Evolutionary conservation across 2,113 vertebrate genomes (phyloP).

Genomic region (Trochalopteron elliotii): DNA sequence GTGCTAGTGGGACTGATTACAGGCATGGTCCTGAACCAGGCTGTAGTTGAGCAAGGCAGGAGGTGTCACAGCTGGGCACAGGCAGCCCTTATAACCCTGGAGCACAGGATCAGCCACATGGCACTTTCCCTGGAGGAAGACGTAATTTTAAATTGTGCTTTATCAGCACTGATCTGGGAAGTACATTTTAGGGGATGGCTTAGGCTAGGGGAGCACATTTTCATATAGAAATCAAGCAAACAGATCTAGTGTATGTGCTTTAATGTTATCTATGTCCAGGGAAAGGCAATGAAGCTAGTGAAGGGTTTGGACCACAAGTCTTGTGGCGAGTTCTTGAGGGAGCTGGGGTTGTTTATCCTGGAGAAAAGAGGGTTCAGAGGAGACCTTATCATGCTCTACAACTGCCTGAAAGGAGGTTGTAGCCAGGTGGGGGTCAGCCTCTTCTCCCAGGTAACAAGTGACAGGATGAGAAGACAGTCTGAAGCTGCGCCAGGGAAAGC

Average conservation of each 20-base stretch:
- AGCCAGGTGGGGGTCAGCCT: no score
- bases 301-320: background rate
- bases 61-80: background rate
- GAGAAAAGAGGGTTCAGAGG: background rate
- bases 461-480: background rate
- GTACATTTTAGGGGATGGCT: background rate
- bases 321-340: no score
- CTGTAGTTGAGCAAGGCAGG: no score
- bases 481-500: background rate
- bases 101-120: accelerated
- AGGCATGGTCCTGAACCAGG: no score
- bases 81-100: no score
- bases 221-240: background rate
- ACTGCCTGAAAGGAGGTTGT: background rate
- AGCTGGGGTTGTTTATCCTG: background rate
- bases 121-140: no score
- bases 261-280: background rate
- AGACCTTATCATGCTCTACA: background rate
- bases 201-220: background rate
- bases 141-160: accelerated
- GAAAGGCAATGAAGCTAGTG: background rate
- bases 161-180: background rate
- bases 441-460: background rate
- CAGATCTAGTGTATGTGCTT: accelerated
- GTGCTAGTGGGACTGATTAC: background rate